Conservation (phyloP, 1,140 invertebrate species). For the Neodiprion pinetum region DNA sequence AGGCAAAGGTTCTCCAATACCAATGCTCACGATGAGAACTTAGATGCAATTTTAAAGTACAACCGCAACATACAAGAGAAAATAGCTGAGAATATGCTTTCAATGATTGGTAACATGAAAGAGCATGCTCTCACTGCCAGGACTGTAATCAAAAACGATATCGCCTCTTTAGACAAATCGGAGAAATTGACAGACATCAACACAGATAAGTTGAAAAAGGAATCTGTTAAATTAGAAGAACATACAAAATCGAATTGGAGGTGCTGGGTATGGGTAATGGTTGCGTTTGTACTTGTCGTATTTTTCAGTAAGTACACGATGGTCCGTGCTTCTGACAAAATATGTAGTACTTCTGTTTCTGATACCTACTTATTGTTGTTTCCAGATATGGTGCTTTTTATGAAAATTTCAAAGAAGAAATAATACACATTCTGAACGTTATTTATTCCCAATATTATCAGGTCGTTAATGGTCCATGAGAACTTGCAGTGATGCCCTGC, state of each 20-base stretch:
- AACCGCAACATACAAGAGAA: conserved; percentile 90
- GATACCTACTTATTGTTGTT: conserved; percentile 40
- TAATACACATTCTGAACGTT: too few species aligned
- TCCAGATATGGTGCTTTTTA: conserved; percentile 82
- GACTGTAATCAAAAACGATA: conserved; percentile 86
- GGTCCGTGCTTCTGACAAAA: conserved; percentile 13
- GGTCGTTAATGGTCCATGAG: conserved; percentile 7
- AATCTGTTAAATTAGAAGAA: conserved; percentile 82
- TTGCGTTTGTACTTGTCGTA: conserved; percentile 81
- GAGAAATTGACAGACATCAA: conserved; percentile 82
- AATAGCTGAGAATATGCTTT: conserved; percentile 91
- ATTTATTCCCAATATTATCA: too few species aligned
- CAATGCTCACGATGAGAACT: conserved; percentile 66
- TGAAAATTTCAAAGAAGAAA: conserved; percentile 76
- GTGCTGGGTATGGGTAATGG: conserved; percentile 93
- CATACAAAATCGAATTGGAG: conserved; percentile 88
- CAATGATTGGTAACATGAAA: conserved; percentile 85
- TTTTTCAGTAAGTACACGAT: conserved; percentile 80
- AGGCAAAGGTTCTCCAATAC: conserved; percentile 44
- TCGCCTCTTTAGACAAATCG: conserved; percentile 76
- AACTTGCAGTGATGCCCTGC: neutral
- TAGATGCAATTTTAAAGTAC: conserved; percentile 83
- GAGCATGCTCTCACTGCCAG: conserved; percentile 87
- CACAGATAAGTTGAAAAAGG: conserved; percentile 75
- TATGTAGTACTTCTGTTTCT: conserved; percentile 2